These are phyloP conservation scores for Nothobranchius kuhntae DNA, from an alignment of 2,113 vertebrate genomes.

Conservation along the genomic window DNA sequence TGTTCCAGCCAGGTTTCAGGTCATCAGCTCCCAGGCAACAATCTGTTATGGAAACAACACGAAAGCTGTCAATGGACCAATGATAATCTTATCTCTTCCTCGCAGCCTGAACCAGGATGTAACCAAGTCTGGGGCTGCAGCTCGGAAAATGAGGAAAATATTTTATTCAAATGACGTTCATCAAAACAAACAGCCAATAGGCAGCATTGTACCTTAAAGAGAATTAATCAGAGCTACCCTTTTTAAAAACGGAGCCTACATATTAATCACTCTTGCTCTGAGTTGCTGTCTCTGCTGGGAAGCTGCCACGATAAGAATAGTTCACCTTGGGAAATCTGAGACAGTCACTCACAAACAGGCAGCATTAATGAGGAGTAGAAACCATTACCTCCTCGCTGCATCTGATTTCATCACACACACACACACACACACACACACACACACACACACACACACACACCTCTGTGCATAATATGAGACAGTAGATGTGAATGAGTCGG, in stretches of 20 bases:
- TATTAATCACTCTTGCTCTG: slow-evolving; percentile 74
- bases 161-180: slow-evolving; percentile 77
- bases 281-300: slow-evolving; percentile 62
- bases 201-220: slow-evolving; percentile 74
- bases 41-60: slow-evolving; percentile 73
- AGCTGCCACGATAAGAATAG: slow-evolving; percentile 62
- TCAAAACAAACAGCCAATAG: slow-evolving; percentile 76
- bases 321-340: slow-evolving; percentile 78
- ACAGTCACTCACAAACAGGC: slow-evolving; percentile 77
- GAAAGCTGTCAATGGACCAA: slow-evolving; percentile 69
- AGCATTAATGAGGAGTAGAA: slow-evolving; percentile 79
- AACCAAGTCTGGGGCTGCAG: slow-evolving; percentile 38
- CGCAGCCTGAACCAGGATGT: slow-evolving; percentile 56
- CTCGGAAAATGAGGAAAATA: slow-evolving; percentile 60
- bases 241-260: slow-evolving; percentile 63
- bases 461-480: slow-evolving; percentile 53
- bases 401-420: slow-evolving; percentile 71
- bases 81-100: slow-evolving; percentile 75
- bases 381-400: slow-evolving; percentile 69
- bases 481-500: slow-evolving; percentile 68
- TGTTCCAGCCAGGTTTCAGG: slow-evolving; percentile 76
- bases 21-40: slow-evolving; percentile 77
- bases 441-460: slow-evolving; percentile 22
- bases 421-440: slow-evolving; percentile 26
- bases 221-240: slow-evolving; percentile 80